Percentiles rank a stretch among this genome's conserved stretches.
These are phyloP conservation scores for Clavelina lepadiformis DNA, from an alignment of 23 tunicate genomes.

Conservation along the genomic window DNA sequence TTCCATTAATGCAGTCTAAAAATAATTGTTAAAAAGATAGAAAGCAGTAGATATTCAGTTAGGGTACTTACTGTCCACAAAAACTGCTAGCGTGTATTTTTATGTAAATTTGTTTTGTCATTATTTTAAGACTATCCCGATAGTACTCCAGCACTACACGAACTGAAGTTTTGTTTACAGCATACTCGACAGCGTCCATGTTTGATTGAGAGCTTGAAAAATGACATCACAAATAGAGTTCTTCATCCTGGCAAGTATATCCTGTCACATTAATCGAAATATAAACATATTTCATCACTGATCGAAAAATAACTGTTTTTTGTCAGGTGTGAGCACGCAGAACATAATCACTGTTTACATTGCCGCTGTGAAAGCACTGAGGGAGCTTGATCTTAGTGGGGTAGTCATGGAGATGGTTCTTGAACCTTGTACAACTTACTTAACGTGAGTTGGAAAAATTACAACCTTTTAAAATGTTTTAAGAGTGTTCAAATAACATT, in stretches of 20 bases:
- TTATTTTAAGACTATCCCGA: constrained; percentile 73
- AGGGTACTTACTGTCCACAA: no score
- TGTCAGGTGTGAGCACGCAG: constrained; percentile 68
- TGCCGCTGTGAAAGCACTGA: constrained; percentile 73
- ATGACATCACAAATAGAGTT: constrained; percentile 58
- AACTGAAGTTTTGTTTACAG: constrained; percentile 62
- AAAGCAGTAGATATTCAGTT: no score
- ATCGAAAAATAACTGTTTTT: background rate
- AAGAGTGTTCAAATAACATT: no score
- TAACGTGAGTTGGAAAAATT: constrained; percentile 39
- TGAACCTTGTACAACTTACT: constrained; percentile 57
- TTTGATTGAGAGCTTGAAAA: constrained; percentile 60
- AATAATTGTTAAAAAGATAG: no score
- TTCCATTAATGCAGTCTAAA: no score
- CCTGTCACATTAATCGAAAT: background rate
- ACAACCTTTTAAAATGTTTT: background rate
- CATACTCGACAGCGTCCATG: constrained; percentile 64
- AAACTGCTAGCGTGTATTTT: no score
- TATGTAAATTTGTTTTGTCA: no score
- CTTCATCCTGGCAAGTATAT: constrained; percentile 68
- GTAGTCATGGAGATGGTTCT: constrained; percentile 94
- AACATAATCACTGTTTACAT: constrained; percentile 79
- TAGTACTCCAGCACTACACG: constrained; percentile 62
- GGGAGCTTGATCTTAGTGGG: constrained; percentile 86
- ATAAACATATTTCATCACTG: background rate